A percentile compares a stretch with the other conserved stretches of the same genome.
Conservation (phyloP, 2,113 vertebrate genomes). For the Ameiurus melas region DNA sequence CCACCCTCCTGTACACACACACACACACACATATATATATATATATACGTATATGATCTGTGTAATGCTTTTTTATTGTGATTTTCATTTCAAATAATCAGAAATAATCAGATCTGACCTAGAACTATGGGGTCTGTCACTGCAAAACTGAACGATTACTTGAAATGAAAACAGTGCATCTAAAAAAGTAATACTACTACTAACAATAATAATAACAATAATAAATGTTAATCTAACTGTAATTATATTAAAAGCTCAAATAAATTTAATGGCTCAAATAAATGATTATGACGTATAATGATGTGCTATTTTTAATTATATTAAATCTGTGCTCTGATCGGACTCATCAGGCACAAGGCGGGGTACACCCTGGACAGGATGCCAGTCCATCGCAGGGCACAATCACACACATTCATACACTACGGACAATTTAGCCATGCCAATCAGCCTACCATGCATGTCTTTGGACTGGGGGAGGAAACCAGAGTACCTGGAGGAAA, state of each 20-base stretch:
- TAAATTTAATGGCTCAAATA: background rate
- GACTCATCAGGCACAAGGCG: too few relatives aligned
- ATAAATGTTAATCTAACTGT: background rate
- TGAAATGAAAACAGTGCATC: background rate
- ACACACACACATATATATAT: background rate
- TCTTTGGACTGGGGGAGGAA: too few relatives aligned
- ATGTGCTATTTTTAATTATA: too few relatives aligned
- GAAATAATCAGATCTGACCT: background rate
- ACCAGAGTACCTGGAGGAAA: too few relatives aligned
- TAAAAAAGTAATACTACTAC: background rate
- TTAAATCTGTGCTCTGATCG: background rate
- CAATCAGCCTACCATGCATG: too few relatives aligned
- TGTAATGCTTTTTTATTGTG: too few relatives aligned
- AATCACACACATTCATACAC: too few relatives aligned
- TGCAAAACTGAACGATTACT: background rate
- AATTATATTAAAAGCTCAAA: background rate
- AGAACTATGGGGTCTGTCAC: background rate
- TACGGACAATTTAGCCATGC: too few relatives aligned
- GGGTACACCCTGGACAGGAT: too few relatives aligned
- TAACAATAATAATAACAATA: background rate
- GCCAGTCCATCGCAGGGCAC: too few relatives aligned
- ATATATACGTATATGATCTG: too few relatives aligned
- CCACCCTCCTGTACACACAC: slow-evolving; percentile 77
- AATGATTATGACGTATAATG: background rate
- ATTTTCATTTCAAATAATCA: background rate